Evolutionary conservation across 1,140 invertebrate genomes (phyloP).

Genomic region (Triops longicaudatus): DNA sequence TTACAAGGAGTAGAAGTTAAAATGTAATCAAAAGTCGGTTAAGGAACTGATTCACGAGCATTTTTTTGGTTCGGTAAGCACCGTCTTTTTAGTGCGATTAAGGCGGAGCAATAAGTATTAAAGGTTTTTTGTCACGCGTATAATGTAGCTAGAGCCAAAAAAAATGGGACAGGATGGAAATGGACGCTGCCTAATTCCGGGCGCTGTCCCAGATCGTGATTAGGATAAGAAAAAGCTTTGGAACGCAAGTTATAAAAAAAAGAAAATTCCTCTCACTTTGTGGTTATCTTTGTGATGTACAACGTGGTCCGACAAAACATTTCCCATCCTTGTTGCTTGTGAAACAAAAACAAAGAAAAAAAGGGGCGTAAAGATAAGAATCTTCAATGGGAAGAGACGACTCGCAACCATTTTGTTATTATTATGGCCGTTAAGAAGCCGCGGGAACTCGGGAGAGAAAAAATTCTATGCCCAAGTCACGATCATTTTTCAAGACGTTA

Average conservation of each 20-base stretch:
- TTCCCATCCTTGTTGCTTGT: background rate
- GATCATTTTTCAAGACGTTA: background rate
- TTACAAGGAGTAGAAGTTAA: background rate
- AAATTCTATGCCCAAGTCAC: background rate
- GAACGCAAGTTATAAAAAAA: background rate
- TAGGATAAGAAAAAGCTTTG: background rate
- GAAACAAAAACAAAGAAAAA: too few species aligned
- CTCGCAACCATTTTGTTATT: background rate
- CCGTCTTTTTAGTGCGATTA: background rate
- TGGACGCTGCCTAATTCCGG: too few species aligned
- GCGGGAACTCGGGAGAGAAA: background rate
- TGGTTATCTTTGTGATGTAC: conserved; percentile 2
- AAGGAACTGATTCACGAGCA: background rate
- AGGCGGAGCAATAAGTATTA: background rate
- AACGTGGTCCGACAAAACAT: background rate
- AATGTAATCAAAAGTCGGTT: background rate
- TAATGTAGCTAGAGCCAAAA: background rate
- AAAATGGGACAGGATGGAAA: too few species aligned
- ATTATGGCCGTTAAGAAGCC: background rate
- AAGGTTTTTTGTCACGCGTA: background rate
- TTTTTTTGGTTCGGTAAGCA: background rate
- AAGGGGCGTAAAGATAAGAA: too few species aligned
- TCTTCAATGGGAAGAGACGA: background rate
- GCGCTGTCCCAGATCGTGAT: background rate
- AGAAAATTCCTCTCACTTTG: background rate